Conservation (phyloP, 2,797 vertebrate genomes). For the Erithacus rubecula region DNA sequence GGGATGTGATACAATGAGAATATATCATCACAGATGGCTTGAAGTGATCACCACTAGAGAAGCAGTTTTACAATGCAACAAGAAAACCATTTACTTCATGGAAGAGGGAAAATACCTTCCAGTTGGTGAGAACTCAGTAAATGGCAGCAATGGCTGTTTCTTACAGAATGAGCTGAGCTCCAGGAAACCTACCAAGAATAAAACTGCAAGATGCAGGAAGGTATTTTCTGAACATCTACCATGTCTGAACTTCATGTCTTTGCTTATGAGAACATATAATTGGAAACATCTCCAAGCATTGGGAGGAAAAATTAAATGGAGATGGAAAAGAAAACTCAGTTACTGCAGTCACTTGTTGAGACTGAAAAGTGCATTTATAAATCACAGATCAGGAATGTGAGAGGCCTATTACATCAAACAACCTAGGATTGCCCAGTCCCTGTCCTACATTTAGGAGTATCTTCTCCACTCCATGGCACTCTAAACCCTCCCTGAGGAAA, state of each 20-base stretch:
- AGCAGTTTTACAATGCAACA: background rate
- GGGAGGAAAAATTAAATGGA: constrained; percentile 4
- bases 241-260: constrained; percentile 2
- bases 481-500: background rate
- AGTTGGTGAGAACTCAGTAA: constrained; percentile 27
- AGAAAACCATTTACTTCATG: background rate
- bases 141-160: constrained; percentile 49
- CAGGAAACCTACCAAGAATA: constrained; percentile 25
- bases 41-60: background rate
- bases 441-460: background rate
- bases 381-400: constrained; percentile 20
- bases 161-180: background rate
- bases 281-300: background rate
- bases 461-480: background rate
- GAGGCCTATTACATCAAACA: background rate
- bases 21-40: background rate
- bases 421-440: background rate
- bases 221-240: constrained; percentile 35
- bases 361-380: background rate
- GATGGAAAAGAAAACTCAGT: constrained; percentile 49
- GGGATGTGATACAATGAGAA: background rate
- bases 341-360: background rate
- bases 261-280: constrained; percentile 31
- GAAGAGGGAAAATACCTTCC: background rate
- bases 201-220: background rate